phyloP scores from a whole-genome alignment of 2,888 invertebrate species.

The Phortica magna region DNA sequence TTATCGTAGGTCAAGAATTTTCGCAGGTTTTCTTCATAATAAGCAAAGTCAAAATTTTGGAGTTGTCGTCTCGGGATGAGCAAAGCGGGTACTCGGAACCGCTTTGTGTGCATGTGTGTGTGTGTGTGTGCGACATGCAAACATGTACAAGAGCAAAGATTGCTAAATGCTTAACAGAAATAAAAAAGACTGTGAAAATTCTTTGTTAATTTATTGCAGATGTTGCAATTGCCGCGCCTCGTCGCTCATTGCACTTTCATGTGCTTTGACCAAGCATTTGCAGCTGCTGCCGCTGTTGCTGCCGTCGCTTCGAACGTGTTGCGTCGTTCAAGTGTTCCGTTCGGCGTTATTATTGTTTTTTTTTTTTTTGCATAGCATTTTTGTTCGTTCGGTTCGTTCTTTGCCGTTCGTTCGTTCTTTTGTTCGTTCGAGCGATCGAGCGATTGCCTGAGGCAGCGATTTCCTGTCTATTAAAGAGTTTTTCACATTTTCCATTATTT shows the following conservation, averaged over 20 bases:
- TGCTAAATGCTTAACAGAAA: neutral
- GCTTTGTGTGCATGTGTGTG: neutral
- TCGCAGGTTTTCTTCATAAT: too few relatives aligned
- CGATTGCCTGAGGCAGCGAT: neutral
- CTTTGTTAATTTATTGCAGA: too few relatives aligned
- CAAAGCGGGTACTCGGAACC: too few relatives aligned
- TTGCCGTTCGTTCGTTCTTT: neutral
- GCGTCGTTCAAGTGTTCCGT: neutral
- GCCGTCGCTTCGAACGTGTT: neutral
- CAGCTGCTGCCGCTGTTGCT: constrained; percentile 1
- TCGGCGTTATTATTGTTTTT: neutral
- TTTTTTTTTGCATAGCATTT: neutral
- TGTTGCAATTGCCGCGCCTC: too few relatives aligned
- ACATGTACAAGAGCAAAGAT: neutral
- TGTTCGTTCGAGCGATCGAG: neutral
- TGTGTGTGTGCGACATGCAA: neutral
- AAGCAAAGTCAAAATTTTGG: too few relatives aligned
- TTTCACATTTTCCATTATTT: neutral
- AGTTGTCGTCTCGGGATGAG: too few relatives aligned
- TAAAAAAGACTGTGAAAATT: neutral
- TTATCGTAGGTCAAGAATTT: too few relatives aligned
- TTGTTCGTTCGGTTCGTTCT: neutral
- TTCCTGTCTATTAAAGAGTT: neutral
- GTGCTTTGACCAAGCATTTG: neutral
- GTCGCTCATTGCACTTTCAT: too few relatives aligned